A percentile compares a stretch with the other conserved stretches of the same genome.
phyloP scores from a whole-genome alignment of 1,140 invertebrate genomes.

The Pseudomyrmex cubaensis region DNA sequence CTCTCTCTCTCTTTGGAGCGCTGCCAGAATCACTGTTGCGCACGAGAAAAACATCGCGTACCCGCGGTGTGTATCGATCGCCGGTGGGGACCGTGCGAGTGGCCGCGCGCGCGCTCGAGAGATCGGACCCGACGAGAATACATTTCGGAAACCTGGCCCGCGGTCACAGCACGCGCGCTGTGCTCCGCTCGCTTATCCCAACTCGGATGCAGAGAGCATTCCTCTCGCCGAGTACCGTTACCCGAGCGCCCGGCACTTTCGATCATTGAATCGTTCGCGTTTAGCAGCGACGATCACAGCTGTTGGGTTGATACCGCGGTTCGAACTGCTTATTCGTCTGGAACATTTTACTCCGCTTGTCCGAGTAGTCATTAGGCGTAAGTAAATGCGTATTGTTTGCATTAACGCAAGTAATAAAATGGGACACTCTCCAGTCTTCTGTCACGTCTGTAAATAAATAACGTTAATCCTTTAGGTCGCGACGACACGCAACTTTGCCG shows the following conservation, averaged over 20 bases:
- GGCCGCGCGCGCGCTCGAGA: neutral
- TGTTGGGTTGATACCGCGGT: neutral
- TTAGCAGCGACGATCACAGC: neutral
- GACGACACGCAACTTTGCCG: neutral
- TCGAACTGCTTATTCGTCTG: neutral
- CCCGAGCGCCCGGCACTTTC: slow-evolving; percentile 60
- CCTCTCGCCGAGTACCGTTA: slow-evolving; percentile 62
- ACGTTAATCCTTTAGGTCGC: no score
- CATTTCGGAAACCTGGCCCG: slow-evolving; percentile 41
- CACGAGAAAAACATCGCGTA: neutral
- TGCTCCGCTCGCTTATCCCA: slow-evolving; percentile 40
- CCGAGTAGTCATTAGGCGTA: neutral
- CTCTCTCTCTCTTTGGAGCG: neutral
- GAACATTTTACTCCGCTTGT: neutral
- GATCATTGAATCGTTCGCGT: slow-evolving; percentile 59
- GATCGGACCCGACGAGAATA: slow-evolving; percentile 12
- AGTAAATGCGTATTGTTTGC: neutral
- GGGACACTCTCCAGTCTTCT: no score
- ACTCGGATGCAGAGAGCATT: slow-evolving; percentile 21
- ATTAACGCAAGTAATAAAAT: no score
- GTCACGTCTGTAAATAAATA: no score
- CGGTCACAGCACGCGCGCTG: neutral
- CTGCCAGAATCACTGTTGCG: slow-evolving; percentile 31
- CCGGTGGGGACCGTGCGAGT: neutral
- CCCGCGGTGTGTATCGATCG: slow-evolving; percentile 23